A percentile compares a stretch with the other conserved stretches of the same genome.
These are phyloP conservation scores for Pissodes strobi DNA, from an alignment of 1,140 invertebrate species.

Conservation along the genomic window DNA sequence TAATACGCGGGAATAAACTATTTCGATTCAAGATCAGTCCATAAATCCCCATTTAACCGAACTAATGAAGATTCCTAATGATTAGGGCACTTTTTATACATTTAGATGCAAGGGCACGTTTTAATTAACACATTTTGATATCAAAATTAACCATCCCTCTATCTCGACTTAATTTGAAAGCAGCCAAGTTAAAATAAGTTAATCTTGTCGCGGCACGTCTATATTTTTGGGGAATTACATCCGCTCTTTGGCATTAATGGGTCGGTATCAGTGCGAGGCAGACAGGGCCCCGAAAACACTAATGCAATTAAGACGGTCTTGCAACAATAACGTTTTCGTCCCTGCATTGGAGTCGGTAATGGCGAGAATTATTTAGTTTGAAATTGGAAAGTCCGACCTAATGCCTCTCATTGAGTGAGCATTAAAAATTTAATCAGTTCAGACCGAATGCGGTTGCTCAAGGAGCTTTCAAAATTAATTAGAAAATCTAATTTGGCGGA, in stretches of 20 bases:
- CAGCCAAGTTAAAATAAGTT: constrained; percentile 23
- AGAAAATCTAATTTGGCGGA: constrained; percentile 20
- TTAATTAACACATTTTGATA: too few relatives aligned
- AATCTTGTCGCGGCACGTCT: constrained; percentile 14
- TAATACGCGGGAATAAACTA: too few relatives aligned
- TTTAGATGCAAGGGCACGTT: too few relatives aligned
- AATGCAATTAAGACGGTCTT: constrained; percentile 48
- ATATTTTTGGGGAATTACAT: constrained; percentile 31
- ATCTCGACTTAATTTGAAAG: too few relatives aligned
- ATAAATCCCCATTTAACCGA: too few relatives aligned
- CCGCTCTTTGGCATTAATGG: constrained; percentile 34
- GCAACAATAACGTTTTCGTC: constrained; percentile 44
- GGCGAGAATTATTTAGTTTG: constrained; percentile 41
- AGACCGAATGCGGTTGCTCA: constrained; percentile 22
- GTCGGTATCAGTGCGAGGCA: constrained; percentile 40
- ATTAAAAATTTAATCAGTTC: constrained; percentile 37
- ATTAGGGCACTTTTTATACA: too few relatives aligned
- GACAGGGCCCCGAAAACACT: constrained; percentile 36
- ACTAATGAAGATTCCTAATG: too few relatives aligned
- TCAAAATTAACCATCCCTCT: too few relatives aligned
- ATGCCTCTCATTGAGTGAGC: constrained; percentile 30
- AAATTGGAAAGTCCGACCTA: constrained; percentile 39
- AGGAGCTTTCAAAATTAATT: constrained; percentile 31
- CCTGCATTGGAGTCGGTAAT: constrained; percentile 42
- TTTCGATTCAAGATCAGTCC: too few relatives aligned